Evolutionary conservation across 1,140 invertebrate genomes (phyloP).

Genomic region (Mactra quadrangularis): DNA sequence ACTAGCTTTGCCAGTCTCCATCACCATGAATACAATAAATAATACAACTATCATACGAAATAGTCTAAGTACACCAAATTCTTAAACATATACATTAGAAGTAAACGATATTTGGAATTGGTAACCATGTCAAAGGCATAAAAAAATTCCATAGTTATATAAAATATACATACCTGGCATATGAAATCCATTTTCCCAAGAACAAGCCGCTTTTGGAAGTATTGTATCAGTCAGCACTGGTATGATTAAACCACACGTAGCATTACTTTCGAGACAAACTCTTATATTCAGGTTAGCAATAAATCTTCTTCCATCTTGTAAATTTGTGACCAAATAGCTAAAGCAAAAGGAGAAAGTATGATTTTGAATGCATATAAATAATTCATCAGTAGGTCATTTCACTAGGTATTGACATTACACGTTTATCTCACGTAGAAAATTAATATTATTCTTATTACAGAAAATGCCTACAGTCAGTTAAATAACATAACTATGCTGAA

Average conservation of each 20-base stretch:
- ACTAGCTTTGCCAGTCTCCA: too few species aligned
- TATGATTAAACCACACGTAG: neutral
- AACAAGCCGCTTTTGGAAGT: constrained; percentile 24
- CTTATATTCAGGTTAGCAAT: constrained; percentile 26
- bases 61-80: neutral
- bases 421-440: too few species aligned
- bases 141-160: neutral
- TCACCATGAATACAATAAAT: too few species aligned
- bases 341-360: neutral
- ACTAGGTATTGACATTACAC: too few species aligned
- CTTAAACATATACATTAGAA: neutral
- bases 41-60: neutral
- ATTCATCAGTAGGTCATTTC: too few species aligned
- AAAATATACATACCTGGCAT: neutral
- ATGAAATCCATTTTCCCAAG: constrained; percentile 42
- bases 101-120: neutral
- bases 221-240: constrained; percentile 6
- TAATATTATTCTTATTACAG: too few species aligned
- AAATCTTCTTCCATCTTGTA: constrained; percentile 28
- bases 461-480: too few species aligned
- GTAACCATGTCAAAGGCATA: neutral
- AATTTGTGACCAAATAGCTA: constrained; percentile 31
- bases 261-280: constrained; percentile 34
- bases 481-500: neutral
- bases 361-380: too few species aligned